Conservation (phyloP, 2,113 vertebrate genomes). For the Kryptolebias marmoratus region DNA sequence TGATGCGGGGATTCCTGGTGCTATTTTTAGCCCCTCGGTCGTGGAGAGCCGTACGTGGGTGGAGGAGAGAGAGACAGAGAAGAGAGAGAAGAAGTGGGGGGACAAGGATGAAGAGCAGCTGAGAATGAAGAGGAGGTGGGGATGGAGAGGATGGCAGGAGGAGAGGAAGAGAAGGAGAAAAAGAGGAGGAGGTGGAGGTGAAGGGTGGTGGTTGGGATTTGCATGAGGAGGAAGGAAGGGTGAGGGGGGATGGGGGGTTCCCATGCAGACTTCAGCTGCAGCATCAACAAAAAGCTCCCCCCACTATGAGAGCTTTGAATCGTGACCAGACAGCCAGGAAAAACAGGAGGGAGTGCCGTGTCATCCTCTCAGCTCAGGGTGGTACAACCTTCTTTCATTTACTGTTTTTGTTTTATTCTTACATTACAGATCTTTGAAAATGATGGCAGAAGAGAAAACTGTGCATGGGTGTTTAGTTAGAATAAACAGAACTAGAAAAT, state of each 20-base stretch:
- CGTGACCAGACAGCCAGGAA: constrained; percentile 74
- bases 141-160: constrained; percentile 2
- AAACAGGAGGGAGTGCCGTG: constrained; percentile 51
- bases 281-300: constrained; percentile 60
- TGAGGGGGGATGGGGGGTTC: constrained; percentile 48
- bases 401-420: constrained; percentile 2
- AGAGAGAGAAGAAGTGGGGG: constrained; percentile 14
- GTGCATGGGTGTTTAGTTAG: not conserved
- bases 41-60: constrained; percentile 75
- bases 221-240: not conserved
- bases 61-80: constrained; percentile 62
- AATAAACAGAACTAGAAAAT: constrained; percentile 9
- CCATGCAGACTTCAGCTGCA: constrained; percentile 71
- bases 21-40: constrained; percentile 79
- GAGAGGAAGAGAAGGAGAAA: not conserved
- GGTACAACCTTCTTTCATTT: constrained; percentile 54
- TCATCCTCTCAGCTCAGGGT: constrained; percentile 45
- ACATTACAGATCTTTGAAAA: constrained; percentile 23
- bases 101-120: constrained; percentile 7
- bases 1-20: constrained; percentile 81
- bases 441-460: constrained; percentile 2
- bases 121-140: not conserved
- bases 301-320: constrained; percentile 70
- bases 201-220: not conserved
- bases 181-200: constrained; percentile 1